Evolutionary conservation across 2,113 vertebrate species (phyloP).

Genomic region (Thamnophis sirtalis): DNA sequence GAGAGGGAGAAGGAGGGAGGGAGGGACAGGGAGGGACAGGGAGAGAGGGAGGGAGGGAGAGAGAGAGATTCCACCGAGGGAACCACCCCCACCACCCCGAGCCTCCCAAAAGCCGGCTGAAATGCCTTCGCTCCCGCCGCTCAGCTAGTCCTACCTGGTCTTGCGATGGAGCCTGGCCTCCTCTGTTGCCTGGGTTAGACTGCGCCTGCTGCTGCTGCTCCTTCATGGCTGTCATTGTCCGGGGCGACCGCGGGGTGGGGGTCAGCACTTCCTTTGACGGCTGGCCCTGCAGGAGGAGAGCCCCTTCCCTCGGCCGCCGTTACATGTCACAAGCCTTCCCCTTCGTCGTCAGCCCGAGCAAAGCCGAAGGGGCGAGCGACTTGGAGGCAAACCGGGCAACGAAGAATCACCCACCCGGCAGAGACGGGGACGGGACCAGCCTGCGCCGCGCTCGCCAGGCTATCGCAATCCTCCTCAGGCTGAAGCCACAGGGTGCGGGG

Average conservation of each 20-base stretch:
- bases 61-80: neutral
- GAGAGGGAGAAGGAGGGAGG: too few species aligned
- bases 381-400: neutral
- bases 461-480: constrained; percentile 19
- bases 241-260: constrained; percentile 47
- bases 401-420: constrained; percentile 9
- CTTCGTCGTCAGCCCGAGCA: constrained; percentile 44
- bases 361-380: constrained; percentile 6
- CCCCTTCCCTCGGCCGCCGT: constrained; percentile 55
- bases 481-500: neutral
- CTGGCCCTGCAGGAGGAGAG: constrained; percentile 60
- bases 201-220: constrained; percentile 63
- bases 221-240: constrained; percentile 86
- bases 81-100: neutral
- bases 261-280: constrained; percentile 46
- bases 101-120: neutral
- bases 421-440: constrained; percentile 4
- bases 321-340: constrained; percentile 61
- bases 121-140: neutral
- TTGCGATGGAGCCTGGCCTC: constrained; percentile 66
- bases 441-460: constrained; percentile 2
- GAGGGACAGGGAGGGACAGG: too few species aligned
- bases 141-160: constrained; percentile 75
- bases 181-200: constrained; percentile 67
- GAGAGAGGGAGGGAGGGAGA: too few species aligned